Base-by-base conservation (phyloP, 2,888 invertebrate genomes). In the Amblyteles armatorius region DNA sequence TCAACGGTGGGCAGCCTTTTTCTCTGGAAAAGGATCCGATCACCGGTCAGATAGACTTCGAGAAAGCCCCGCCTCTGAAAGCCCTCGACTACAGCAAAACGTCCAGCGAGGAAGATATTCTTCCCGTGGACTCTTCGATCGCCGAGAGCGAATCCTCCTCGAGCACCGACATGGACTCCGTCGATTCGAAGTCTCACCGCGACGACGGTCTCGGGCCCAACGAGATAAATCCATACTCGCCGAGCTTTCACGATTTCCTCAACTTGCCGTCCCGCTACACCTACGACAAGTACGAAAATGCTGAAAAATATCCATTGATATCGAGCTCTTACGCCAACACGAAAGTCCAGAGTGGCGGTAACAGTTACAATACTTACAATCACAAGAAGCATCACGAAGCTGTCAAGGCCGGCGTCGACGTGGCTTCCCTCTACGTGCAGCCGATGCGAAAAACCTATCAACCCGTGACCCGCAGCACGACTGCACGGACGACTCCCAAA, bases 281-380 rank as follows among this genome's bases (percentile, higher is more conserved):
- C 13, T 95, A 96, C 0, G 96, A 96, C 44, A 96, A 96, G 90
- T 96, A 96, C 87, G 90, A 88, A 22, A 87, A 84, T 71, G 89
- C 90, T 16, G 91, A 92, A 6, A 96, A 96, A 0, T 96, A 96
- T 91, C 96, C 96, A 0, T 90, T 97, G 74, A 96, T 97, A 76
- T 96, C 96, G 0, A 96, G 95, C 89, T 96, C 96, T 1, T 97
- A 97, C 91, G 96, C 96, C 0, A 96, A 96, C 89, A 95, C 96
- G 0, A 97, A 96, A 91, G 95, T 96, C 36, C 96, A 96, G 90
- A 96, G 96, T 52, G 94, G 92, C 11, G 88, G 92, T 0, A 93
- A 90, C 79, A 93, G 93, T 63, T 93, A 93, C 82, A 93, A 90
- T 33, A 92, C 92, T 1, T 92, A 93, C 74, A 94, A 94, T 86